These are phyloP conservation scores for Branchinecta lindahli DNA, from an alignment of 1,140 invertebrate species.

Conservation along the genomic window DNA sequence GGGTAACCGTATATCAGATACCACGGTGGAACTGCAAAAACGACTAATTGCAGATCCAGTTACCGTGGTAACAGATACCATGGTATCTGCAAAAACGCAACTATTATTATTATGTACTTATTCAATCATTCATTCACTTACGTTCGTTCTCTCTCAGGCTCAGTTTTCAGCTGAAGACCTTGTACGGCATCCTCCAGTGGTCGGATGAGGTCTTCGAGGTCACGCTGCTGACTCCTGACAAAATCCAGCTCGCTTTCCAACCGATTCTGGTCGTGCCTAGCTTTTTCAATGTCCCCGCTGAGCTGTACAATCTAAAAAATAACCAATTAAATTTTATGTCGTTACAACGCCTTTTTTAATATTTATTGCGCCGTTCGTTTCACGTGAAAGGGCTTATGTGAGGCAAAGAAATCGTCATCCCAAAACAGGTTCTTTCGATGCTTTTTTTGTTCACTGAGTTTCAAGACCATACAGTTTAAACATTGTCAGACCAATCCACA, in stretches of 20 bases:
- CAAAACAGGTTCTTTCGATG: too few relatives aligned
- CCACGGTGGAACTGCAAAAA: too few relatives aligned
- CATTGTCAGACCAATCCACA: too few relatives aligned
- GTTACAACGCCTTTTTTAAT: neutral
- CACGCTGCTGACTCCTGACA: constrained; percentile 75
- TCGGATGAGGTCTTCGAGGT: constrained; percentile 67
- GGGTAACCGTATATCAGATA: too few relatives aligned
- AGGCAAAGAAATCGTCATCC: too few relatives aligned
- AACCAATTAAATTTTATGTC: constrained; percentile 15
- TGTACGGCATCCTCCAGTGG: constrained; percentile 66
- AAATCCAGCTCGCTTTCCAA: constrained; percentile 89
- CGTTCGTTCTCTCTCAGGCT: constrained; percentile 71
- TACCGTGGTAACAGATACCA: too few relatives aligned
- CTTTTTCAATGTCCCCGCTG: constrained; percentile 64
- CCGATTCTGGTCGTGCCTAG: constrained; percentile 74
- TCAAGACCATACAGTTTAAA: too few relatives aligned
- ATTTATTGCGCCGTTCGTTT: neutral
- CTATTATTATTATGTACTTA: too few relatives aligned
- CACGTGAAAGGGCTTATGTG: too few relatives aligned
- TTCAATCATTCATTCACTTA: constrained; percentile 33
- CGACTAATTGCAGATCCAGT: too few relatives aligned
- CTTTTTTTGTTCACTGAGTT: too few relatives aligned
- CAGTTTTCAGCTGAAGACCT: constrained; percentile 48
- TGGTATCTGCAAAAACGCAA: too few relatives aligned
- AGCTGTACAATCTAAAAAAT: constrained; percentile 53